phyloP scores from a whole-genome alignment of 2,113 vertebrate genomes.

The Sialia sialis region DNA sequence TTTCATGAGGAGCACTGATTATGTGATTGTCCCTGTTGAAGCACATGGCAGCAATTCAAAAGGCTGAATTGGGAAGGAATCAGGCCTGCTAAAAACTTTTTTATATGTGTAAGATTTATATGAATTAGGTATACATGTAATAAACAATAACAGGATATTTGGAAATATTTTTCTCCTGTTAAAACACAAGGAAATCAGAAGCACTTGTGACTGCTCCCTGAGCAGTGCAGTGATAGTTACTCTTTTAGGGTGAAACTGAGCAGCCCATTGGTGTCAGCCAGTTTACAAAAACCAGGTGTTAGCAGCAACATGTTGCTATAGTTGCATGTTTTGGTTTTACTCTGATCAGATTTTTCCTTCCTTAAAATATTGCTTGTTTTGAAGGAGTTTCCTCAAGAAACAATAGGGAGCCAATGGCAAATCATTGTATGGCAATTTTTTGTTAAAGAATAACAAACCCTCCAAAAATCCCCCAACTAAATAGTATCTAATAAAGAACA shows the following conservation, averaged over 20 bases:
- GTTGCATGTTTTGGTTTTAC: neutral
- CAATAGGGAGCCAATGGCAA: neutral
- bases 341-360: neutral
- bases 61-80: neutral
- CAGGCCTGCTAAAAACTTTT: neutral
- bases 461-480: neutral
- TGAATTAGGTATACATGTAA: neutral
- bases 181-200: neutral
- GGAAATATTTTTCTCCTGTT: neutral
- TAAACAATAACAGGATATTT: neutral
- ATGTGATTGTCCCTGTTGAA: neutral
- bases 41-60: neutral
- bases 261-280: neutral
- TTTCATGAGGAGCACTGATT: neutral
- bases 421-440: neutral
- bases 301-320: neutral
- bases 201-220: neutral
- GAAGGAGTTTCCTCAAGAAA: neutral
- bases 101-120: neutral
- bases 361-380: neutral
- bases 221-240: neutral
- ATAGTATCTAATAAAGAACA: neutral
- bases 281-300: neutral
- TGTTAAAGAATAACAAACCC: neutral
- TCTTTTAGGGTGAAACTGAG: neutral